Conservation (phyloP, 37 sponge, comb jelly and placozoan genomes). For the Beroe forskalii region DNA sequence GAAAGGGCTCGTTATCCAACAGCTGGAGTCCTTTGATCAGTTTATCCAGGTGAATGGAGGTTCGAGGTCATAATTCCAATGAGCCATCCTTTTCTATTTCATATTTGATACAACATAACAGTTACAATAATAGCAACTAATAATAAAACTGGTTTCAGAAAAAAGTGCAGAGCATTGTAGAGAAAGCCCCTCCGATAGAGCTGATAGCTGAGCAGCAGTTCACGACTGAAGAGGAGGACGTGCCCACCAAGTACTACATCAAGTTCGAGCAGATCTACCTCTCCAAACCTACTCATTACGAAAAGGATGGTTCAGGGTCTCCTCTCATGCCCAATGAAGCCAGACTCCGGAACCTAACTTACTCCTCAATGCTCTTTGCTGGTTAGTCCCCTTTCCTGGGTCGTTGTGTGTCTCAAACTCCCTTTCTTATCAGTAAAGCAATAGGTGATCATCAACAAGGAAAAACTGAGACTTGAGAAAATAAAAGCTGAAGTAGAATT, state of each 20-base stretch:
- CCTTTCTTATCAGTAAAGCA: not conserved
- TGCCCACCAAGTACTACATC: constrained; percentile 81
- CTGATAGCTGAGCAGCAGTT: constrained; percentile 91
- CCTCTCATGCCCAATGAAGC: constrained; percentile 99
- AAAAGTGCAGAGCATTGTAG: constrained; percentile 98
- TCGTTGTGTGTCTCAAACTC: not conserved
- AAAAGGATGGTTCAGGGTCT: constrained; percentile 93
- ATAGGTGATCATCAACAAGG: not conserved
- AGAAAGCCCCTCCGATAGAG: constrained; percentile 93
- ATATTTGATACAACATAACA: no score
- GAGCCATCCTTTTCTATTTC: not conserved
- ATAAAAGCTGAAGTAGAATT: no score
- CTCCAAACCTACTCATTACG: constrained; percentile 97
- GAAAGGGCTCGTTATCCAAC: constrained; percentile 97
- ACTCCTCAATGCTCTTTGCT: constrained; percentile 42
- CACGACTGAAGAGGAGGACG: constrained; percentile 54
- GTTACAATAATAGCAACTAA: no score
- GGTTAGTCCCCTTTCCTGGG: no score
- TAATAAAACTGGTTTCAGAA: no score
- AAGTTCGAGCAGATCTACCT: constrained; percentile 99
- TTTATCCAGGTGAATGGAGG: constrained; percentile 73
- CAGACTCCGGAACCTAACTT: constrained; percentile 94
- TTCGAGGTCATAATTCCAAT: no score
- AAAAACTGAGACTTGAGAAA: no score
- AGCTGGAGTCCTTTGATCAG: constrained; percentile 99